Conservation (phyloP, 2,113 vertebrate species). For the Nipponia nippon region DNA sequence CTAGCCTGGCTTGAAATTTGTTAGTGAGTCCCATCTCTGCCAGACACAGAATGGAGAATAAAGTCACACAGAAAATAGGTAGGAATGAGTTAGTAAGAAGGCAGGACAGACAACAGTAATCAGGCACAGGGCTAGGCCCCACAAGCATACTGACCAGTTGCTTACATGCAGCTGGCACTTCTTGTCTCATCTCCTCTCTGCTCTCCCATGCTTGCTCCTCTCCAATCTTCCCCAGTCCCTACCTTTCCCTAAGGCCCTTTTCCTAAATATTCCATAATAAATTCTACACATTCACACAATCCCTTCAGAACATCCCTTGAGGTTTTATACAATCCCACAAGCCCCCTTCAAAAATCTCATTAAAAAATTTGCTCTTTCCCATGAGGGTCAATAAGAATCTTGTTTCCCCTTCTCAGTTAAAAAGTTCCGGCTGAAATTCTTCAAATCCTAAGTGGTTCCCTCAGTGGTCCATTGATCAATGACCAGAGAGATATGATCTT, state of each 20-base stretch:
- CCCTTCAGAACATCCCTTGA: neutral
- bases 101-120: neutral
- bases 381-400: neutral
- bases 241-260: neutral
- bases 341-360: neutral
- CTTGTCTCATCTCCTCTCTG: neutral
- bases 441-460: neutral
- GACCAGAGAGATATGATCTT: fast-evolving
- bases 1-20: neutral
- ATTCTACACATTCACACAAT: neutral
- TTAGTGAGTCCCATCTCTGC: neutral
- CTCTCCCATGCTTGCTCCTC: neutral
- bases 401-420: neutral
- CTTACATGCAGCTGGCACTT: neutral
- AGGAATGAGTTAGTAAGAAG: neutral
- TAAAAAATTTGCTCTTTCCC: neutral
- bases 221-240: neutral
- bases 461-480: neutral
- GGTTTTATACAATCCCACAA: neutral
- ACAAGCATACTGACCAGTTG: neutral
- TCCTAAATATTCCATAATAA: neutral
- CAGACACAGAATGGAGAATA: neutral
- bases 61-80: neutral
- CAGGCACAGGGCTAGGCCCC: too few relatives aligned
- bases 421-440: neutral